Evolutionary conservation across 2,797 vertebrate species (phyloP), one percentile per base, ranked within the genome.

Genomic region (Gobio occitaniae): DNA sequence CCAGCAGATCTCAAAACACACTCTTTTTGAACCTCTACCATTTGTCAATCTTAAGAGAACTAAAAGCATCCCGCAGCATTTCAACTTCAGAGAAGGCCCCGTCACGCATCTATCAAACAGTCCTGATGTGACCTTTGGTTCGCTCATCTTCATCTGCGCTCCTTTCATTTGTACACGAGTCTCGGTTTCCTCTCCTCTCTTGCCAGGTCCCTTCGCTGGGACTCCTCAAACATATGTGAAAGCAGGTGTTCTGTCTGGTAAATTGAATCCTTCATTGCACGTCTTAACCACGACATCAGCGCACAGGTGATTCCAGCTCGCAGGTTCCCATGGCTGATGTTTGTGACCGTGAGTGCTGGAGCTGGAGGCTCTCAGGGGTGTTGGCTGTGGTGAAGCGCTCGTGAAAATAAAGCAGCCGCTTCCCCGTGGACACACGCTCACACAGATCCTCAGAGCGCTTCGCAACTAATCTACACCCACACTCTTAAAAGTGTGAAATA

Each of bases 181-280:
- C 78, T 86, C 25, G 11, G 54, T 71, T 83, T 59, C 50, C 50
- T 83, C 79, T 83, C 79, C 90, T 92, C 92, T 92, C 91, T 91
- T 95, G 93, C 90, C 92, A 92, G 90, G 89, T 86, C 84, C 91
- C 82, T 92, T 91, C 90, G 83, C 85, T 38, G 66, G 87, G 87
- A 89, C 87, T 86, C 92, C 93, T 77, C 91, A 86, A 94, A 93
- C 93, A 95, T 93, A 94, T 88, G 88, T 94, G 92, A 65, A 91
- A 90, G 90, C 94, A 95, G 93, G 94, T 95, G 94, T 93, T 93
- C 82, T 89, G 90, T 88, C 88, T 90, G 91, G 82, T 89, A 84
- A 92, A 92, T 69, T 88, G 90, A 90, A 91, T 92, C 92, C 88
- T 92, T 92, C 91, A 91, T 63, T 78, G 50, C 68, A 38, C n/a